phyloP scores from a whole-genome alignment of 1,140 invertebrate species.

The Schlechtendalia chinensis region DNA sequence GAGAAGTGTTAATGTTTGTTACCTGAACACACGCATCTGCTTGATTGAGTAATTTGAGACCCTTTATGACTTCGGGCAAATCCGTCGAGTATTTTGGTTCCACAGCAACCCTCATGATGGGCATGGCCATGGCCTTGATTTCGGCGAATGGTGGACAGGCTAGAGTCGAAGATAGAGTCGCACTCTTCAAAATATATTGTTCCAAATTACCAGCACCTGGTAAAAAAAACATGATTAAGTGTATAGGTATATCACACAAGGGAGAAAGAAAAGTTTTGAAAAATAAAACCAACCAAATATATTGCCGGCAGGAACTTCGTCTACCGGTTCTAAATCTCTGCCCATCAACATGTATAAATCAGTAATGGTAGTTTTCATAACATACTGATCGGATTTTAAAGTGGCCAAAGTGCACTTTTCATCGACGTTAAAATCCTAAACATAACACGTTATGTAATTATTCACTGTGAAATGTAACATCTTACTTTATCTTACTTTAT shows the following conservation, averaged over 20 bases:
- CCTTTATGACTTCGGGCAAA: slow-evolving; percentile 73
- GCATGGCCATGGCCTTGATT: slow-evolving; percentile 73
- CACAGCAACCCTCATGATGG: slow-evolving; percentile 92
- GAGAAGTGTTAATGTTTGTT: not conserved
- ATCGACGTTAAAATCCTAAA: slow-evolving; percentile 57
- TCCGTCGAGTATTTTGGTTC: slow-evolving; percentile 83
- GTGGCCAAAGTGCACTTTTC: slow-evolving; percentile 64
- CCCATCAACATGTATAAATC: slow-evolving; percentile 92
- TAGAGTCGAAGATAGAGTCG: slow-evolving; percentile 80
- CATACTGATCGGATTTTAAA: slow-evolving; percentile 65
- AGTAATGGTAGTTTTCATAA: slow-evolving; percentile 64
- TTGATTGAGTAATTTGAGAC: slow-evolving; percentile 80
- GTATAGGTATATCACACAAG: not conserved
- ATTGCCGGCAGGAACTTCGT: slow-evolving; percentile 82
- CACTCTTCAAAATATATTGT: slow-evolving; percentile 83
- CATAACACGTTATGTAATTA: slow-evolving; percentile 4
- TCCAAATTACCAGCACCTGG: slow-evolving; percentile 77
- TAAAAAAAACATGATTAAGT: slow-evolving; percentile 56
- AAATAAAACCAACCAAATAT: slow-evolving; percentile 66
- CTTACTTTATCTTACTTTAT: slow-evolving; percentile 55
- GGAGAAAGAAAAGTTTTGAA: not conserved
- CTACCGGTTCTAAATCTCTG: slow-evolving; percentile 78
- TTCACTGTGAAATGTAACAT: not conserved
- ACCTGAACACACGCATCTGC: slow-evolving; percentile 87
- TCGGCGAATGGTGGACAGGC: slow-evolving; percentile 89